Conservation (phyloP, 2,113 vertebrate genomes). For the Galbula dea region DNA sequence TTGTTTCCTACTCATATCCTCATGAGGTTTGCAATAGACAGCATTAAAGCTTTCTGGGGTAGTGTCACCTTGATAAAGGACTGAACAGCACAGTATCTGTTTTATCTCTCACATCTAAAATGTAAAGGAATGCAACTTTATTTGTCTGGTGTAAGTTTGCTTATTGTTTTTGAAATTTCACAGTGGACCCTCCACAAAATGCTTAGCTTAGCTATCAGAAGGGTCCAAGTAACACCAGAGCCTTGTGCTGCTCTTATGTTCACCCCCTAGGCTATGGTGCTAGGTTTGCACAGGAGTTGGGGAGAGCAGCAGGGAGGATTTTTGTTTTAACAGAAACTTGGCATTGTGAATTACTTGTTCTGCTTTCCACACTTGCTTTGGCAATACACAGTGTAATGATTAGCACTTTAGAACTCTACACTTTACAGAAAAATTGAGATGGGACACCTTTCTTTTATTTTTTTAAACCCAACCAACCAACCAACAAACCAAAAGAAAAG, state of each 20-base stretch:
- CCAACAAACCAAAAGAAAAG: not conserved
- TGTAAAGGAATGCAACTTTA: constrained; percentile 66
- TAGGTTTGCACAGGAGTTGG: not conserved
- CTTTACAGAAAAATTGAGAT: not conserved
- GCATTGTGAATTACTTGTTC: not conserved
- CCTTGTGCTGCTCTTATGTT: not conserved
- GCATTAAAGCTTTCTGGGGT: constrained; percentile 58
- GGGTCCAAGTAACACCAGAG: constrained; percentile 46
- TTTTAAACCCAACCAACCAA: too few species aligned
- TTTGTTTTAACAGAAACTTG: not conserved
- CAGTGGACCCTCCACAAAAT: constrained; percentile 19
- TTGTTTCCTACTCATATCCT: constrained; percentile 53
- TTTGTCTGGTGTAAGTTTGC: constrained; percentile 52
- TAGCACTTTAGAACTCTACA: not conserved
- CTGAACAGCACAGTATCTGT: constrained; percentile 6
- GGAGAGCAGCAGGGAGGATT: not conserved
- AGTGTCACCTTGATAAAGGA: constrained; percentile 49
- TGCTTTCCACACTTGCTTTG: constrained; percentile 23
- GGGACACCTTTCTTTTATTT: not conserved
- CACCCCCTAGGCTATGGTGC: constrained; percentile 26
- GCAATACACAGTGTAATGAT: not conserved
- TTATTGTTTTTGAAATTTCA: constrained; percentile 68
- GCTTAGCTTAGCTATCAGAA: constrained; percentile 52
- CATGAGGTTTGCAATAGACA: constrained; percentile 45
- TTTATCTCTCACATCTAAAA: constrained; percentile 65